Evolutionary conservation across 2,113 vertebrate species (phyloP), one percentile per base, ranked within the genome.

Genomic region (Paedocypris sp.): DNA sequence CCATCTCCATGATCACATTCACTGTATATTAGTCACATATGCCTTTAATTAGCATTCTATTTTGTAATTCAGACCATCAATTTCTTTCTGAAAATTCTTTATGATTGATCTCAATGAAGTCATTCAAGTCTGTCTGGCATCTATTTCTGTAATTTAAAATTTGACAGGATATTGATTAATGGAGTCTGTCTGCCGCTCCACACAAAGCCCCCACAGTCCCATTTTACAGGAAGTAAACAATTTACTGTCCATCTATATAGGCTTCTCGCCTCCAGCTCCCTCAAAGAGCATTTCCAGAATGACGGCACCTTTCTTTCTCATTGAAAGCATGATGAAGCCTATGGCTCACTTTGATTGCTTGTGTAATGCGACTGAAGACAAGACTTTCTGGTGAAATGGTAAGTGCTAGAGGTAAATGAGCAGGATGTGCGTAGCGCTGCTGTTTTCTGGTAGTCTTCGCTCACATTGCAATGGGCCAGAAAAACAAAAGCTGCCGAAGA

Each of bases 401-500:
- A 42, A 49, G 58, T 5, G 13, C 7, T n/a, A n/a, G n/a, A 23
- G 36, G 31, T 45, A 48, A 43, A 56, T 35, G 15, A 49, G 22
- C 9, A 49, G 57, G 11, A 23, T 48, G 39, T 1, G 7, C 19
- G 31, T 66, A 50, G 22, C 42, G 36, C 36, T 54, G 13, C 20
- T 25, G 41, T 46, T 13, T 6, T 10, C 4, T 43, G 15, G 46
- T 45, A 36, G 20, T 16, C 12, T 3, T 67, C 35, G 56, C 56
- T 67, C 28, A 35, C 7, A 49, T 62, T 48, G 35, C 23, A 29
- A 15, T 56, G 28, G 49, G 45, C 38, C 20, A 12, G 56, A 42
- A 31, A 33, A 67, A 54, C 39, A 56, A 43, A 54, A 56, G 53
- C 36, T 47, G 31, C 26, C 42, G 28, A 42, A 39, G 18, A 32